Conservation (phyloP, 2,113 vertebrate genomes). For the Podarcis raffonei region DNA sequence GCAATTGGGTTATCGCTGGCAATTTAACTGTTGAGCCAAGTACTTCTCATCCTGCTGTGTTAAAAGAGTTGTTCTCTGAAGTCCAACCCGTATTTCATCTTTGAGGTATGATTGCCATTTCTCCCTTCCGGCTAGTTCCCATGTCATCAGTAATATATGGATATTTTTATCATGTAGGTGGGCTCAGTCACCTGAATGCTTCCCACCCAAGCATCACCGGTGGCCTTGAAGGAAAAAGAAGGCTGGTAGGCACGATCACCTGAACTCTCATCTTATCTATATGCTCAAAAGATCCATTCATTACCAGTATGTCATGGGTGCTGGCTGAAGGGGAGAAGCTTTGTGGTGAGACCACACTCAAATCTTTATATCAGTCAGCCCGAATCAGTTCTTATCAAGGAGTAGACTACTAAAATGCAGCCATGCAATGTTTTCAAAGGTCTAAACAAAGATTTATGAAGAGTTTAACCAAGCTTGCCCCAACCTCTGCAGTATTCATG, state of each 20-base stretch:
- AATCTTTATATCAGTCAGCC: background rate
- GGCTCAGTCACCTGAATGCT: background rate
- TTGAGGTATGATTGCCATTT: background rate
- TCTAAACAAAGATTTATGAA: background rate
- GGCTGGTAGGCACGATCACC: background rate
- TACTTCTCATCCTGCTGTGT: background rate
- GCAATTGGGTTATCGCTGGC: background rate
- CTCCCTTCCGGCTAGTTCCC: background rate
- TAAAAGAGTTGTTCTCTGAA: background rate
- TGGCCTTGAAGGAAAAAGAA: background rate
- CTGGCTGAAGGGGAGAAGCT: background rate
- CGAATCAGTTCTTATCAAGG: background rate
- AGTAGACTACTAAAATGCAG: background rate
- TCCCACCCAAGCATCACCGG: background rate
- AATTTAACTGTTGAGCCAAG: background rate
- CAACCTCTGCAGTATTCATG: background rate
- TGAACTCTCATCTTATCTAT: background rate
- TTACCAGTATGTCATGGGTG: background rate
- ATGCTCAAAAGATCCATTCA: background rate
- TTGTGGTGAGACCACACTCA: background rate
- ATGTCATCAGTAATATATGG: background rate
- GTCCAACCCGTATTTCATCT: background rate
- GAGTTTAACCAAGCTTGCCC: background rate
- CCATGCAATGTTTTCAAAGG: background rate
- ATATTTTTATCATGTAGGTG: background rate